Base-by-base conservation (phyloP, 2,888 invertebrate genomes). In the Drosophila gaucha region DNA sequence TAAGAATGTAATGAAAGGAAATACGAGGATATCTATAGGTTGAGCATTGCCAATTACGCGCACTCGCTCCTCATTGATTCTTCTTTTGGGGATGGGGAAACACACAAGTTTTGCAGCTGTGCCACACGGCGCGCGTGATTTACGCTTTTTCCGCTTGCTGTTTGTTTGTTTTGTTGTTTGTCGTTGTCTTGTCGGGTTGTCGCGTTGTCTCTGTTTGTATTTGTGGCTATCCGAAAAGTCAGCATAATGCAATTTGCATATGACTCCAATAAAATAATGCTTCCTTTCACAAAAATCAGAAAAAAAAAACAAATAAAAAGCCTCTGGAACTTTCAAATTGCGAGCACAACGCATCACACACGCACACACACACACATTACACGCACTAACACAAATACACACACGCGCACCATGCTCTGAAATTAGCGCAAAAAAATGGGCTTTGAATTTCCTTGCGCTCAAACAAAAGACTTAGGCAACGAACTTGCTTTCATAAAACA, bases 381-480 rank as follows among this genome's bases (percentile, higher is more conserved):
- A 39, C 20, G 5, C 28, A 43, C 28, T 12, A 26, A 12, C 44
- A 26, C n/a, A 33, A 30, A 26, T 26, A 33, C 24, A 35, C 30
- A 28, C 43, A 22, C 16, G 22, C 43, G 36, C 3, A 26, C 47
- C 39, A 41, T 49, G 50, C 26, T 56, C 28, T 62, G 43, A 66
- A 71, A 82, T 74, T 74, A 65, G 62, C 59, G 55, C 62, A 65
- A 50, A 74, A 64, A 66, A 8, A 12, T 44, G 18, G 46, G 46
- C 67, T 78, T 74, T 76, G 70, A 74, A 78, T 78, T 77, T 86
- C 73, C 86, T 77, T 80, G 64, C 77, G 41, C 20, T n/a, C 55
- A 70, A 78, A 87, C 79, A 82, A 87, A 85, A 80, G 87, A 87
- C 83, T 83, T 85, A 67, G 86, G 79, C 87, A 85, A 87, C 88